Evolutionary conservation across 2,797 vertebrate species (phyloP).

Genomic region (Notoglanidium macrostoma): DNA sequence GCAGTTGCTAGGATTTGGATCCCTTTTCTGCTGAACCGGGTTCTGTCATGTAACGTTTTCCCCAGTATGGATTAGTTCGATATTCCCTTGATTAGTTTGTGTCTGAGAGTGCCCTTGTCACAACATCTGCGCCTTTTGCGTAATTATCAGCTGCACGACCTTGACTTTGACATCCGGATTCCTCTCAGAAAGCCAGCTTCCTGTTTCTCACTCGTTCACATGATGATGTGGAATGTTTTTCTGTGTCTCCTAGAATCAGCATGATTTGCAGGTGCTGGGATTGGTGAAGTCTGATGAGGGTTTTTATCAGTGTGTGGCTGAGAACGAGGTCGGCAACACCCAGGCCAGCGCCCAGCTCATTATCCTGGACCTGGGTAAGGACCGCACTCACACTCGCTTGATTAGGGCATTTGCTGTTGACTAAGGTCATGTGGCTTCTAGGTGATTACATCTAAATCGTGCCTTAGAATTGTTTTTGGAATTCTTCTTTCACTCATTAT

Average conservation of each 20-base stretch:
- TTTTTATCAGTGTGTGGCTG: slow-evolving; percentile 97
- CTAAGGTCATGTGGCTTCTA: background rate
- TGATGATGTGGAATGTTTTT: background rate
- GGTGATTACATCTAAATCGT: background rate
- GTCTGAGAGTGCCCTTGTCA: background rate
- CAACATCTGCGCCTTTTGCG: background rate
- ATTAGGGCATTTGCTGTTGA: slow-evolving; percentile 14
- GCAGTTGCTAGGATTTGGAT: background rate
- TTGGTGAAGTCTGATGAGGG: slow-evolving; percentile 97
- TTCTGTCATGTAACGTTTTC: background rate
- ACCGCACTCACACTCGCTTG: background rate
- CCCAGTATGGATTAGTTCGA: background rate
- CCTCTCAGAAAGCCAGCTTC: background rate
- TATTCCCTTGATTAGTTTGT: background rate
- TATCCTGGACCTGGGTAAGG: slow-evolving; percentile 94
- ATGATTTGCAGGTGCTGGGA: slow-evolving; percentile 94
- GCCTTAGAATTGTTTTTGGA: background rate
- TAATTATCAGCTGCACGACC: background rate
- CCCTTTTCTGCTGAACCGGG: background rate
- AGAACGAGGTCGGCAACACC: slow-evolving; percentile 92
- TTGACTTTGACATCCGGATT: background rate
- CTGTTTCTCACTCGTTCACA: background rate
- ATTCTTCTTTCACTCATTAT: background rate
- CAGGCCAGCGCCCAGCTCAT: slow-evolving; percentile 95
- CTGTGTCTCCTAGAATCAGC: slow-evolving; percentile 82